Conservation (phyloP, 1,140 invertebrate genomes). For the Ceratina calcarata region DNA sequence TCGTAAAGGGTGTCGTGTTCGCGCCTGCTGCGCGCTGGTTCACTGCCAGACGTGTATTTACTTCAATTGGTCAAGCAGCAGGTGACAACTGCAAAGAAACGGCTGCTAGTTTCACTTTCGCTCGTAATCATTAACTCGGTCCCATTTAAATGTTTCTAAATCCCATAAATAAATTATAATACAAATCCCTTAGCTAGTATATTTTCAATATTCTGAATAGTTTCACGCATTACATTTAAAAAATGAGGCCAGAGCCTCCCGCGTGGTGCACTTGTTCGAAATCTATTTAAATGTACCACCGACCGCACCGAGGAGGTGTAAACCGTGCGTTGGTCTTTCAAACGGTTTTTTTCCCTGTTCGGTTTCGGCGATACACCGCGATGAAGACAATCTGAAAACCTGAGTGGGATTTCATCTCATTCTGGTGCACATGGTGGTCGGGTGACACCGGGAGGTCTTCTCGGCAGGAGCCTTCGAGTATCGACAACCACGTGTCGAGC, state of each 20-base stretch:
- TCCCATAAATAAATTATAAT: too few relatives aligned
- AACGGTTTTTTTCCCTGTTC: constrained; percentile 23
- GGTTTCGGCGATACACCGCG: constrained; percentile 50
- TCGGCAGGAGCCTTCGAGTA: constrained; percentile 61
- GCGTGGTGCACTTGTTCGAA: constrained; percentile 29
- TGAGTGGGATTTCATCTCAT: constrained; percentile 23
- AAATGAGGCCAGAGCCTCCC: constrained; percentile 36
- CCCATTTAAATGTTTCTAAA: not conserved
- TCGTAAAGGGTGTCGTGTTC: constrained; percentile 68
- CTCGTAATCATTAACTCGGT: not conserved
- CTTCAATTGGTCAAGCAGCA: constrained; percentile 61
- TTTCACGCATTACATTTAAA: too few relatives aligned
- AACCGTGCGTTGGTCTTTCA: constrained; percentile 61
- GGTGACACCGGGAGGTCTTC: constrained; percentile 58
- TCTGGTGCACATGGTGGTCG: constrained; percentile 54
- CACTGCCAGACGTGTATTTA: constrained; percentile 51
- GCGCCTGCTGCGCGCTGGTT: constrained; percentile 48
- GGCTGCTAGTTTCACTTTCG: not conserved
- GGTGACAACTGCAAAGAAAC: constrained; percentile 58
- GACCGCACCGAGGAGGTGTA: constrained; percentile 57
- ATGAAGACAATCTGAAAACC: constrained; percentile 57
- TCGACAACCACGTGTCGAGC: constrained; percentile 51
- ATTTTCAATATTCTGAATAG: too few relatives aligned
- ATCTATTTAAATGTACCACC: constrained; percentile 59
- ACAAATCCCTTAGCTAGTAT: not conserved